Base-by-base conservation (phyloP, 2,113 vertebrate species). In the Symphodus melops region DNA sequence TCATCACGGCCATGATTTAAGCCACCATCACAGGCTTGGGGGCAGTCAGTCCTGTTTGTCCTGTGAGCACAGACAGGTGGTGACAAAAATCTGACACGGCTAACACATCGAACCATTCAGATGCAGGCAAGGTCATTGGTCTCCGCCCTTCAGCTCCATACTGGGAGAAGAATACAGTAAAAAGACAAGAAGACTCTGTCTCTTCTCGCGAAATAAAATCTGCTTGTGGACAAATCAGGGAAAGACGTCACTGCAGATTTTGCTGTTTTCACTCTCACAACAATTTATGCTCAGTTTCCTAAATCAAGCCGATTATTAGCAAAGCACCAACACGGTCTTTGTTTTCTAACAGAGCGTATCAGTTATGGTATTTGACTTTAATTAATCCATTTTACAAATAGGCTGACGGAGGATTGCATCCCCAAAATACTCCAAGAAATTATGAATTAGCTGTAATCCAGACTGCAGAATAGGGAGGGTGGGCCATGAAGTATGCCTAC, bases 361-460 rank as follows among this genome's bases (percentile, higher is more conserved):
- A 66, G 67, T 57, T 83, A 75, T 69, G 63, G 63, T 52, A n/a
- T 77, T 49, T 60, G 58, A 49, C 25, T 72, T 54, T 49, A 54
- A 75, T 63, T 87, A 84, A 88, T 89, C 74, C 71, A 41, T 59
- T 21, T 83, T 60, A 81, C 44, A 75, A 76, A 83, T 3, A 64
- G 64, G 52, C n/a, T 44, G 57, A 75, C 52, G 10, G 65, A 52
- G n/a, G 25, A 61, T 23, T 81, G 53, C 10, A 41, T 33, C 3
- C 19, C 49, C 55, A 64, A 70, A 83, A 42, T 68, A 61, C 66
- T 49, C 46, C 28, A 72, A 59, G 72, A 54, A 72, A 75, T 73
- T 23, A 21, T n/a, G 77, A 87, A 90, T 84, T 75, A 89, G 23
- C 36, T 19, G 46, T 80, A 82, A 89, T 82, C 80, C 82, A 68